Base-by-base conservation (phyloP, 2,888 invertebrate genomes). In the Hybos culiciformis region DNA sequence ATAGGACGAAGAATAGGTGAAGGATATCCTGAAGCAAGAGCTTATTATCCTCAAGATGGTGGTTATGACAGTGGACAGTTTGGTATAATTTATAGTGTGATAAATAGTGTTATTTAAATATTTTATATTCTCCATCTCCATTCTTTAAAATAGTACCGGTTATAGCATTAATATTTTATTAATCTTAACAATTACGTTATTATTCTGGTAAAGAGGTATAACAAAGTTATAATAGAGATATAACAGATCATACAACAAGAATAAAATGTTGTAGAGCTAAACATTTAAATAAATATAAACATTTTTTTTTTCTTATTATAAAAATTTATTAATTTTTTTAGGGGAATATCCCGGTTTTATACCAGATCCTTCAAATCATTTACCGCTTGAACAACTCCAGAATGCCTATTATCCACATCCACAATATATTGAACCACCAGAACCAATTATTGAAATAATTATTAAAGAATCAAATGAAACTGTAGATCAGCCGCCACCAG, bases 381-480 rank as follows among this genome's bases (percentile, higher is more conserved):
- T 63, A 57, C 49, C 59, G 58, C 36, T 59, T 37, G 48, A 49
- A 26, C 46, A 45, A 29, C 50, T 29, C 18, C 49, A 37, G 43
- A 52, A 24, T 46, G 40, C 49, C 52, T 48, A 65, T 32, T 69
- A 69, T 46, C 63, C 54, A 0, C 67, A 50, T 55, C 74, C 65
- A 3, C 72, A 74, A 39, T 78, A 77, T 54, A 72, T 80, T 50
- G 80, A 82, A 59, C 82, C 84, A 41, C 87, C 87, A 0, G 88
- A 88, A 58, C 88, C 88, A 5, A 90, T 90, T 17, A 90, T 90
- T 53, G 90, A 90, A 67, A 90, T 90, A 51, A 90, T 90, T 47
- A 88, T 90, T 41, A 87, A 86, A 57, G 88, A 90, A 62, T 86
- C 87, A 0, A 90, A 90, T 58, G 83, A 86, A 55, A 74, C 83